Percentiles rank a stretch among this genome's conserved stretches.
phyloP scores from a whole-genome alignment of 2,797 vertebrate genomes.

The Iguana delicatissima region DNA sequence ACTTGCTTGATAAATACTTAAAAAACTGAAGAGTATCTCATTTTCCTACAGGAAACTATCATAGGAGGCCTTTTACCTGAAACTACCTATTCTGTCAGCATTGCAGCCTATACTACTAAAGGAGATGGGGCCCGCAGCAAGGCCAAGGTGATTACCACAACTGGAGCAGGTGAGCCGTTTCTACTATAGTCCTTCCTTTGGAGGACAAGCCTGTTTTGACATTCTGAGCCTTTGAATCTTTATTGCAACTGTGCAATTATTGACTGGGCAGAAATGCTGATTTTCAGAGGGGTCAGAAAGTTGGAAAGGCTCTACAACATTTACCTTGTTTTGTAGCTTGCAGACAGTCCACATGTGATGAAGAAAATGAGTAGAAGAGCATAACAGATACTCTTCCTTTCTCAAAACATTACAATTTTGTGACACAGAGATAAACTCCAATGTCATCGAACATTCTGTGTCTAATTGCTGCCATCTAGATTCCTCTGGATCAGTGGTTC shows the following conservation, averaged over 20 bases:
- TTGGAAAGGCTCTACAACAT: neutral
- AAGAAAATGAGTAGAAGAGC: neutral
- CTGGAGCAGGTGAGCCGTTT: constrained; percentile 89
- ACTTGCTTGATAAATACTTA: neutral
- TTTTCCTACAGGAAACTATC: constrained; percentile 85
- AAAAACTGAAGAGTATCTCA: constrained; percentile 54
- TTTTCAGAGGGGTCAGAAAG: neutral
- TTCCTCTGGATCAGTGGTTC: neutral
- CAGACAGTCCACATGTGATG: neutral
- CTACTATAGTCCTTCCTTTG: neutral
- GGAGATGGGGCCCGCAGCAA: constrained; percentile 96
- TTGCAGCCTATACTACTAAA: constrained; percentile 94
- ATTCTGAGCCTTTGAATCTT: neutral
- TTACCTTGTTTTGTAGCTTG: neutral
- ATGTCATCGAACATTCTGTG: neutral
- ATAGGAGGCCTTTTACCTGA: constrained; percentile 91
- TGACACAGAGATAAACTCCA: neutral
- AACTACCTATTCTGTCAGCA: constrained; percentile 93
- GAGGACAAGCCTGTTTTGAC: neutral
- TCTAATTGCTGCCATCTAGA: neutral
- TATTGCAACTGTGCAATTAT: neutral
- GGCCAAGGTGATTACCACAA: constrained; percentile 90
- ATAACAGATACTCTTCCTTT: constrained; percentile 24
- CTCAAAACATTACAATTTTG: constrained; percentile 4
- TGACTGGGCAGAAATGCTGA: constrained; percentile 4